Percentiles rank a stretch among this genome's conserved stretches.
phyloP scores from a whole-genome alignment of 2,888 invertebrate species.

The Netelia melanura region DNA sequence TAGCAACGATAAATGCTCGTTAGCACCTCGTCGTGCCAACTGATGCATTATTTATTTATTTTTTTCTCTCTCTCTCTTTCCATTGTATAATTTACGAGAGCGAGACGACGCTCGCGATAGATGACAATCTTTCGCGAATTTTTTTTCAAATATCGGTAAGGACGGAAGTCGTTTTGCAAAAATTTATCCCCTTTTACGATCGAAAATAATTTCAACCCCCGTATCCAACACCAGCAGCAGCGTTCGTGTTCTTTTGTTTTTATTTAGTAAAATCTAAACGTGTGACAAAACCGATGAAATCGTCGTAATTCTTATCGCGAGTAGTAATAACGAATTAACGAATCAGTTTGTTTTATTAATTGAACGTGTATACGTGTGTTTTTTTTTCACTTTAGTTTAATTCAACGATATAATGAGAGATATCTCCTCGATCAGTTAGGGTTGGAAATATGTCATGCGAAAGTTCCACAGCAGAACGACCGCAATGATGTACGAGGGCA shows the following conservation, averaged over 20 bases:
- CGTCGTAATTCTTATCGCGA: background rate
- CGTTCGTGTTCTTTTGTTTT: background rate
- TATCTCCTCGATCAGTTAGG: constrained; percentile 9
- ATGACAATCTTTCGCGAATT: constrained; percentile 2
- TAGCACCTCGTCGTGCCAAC: constrained; percentile 60
- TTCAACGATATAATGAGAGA: background rate
- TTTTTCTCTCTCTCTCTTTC: background rate
- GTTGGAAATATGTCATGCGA: constrained; percentile 1
- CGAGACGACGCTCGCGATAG: constrained; percentile 17
- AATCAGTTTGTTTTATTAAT: background rate
- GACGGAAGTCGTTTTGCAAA: too few relatives aligned
- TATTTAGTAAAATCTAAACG: background rate
- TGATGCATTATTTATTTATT: constrained; percentile 57
- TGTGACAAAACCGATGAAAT: background rate
- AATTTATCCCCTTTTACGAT: too few relatives aligned
- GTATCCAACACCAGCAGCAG: too few relatives aligned
- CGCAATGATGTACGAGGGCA: constrained; percentile 39
- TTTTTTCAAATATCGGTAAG: background rate
- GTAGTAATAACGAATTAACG: background rate
- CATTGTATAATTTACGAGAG: constrained; percentile 27
- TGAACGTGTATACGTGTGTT: background rate
- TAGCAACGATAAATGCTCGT: constrained; percentile 63
- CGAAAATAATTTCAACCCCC: too few relatives aligned
- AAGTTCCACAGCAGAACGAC: constrained; percentile 13
- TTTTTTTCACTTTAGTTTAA: background rate